phyloP scores from a whole-genome alignment of 2,888 invertebrate species.

The Vanessa cardui region DNA sequence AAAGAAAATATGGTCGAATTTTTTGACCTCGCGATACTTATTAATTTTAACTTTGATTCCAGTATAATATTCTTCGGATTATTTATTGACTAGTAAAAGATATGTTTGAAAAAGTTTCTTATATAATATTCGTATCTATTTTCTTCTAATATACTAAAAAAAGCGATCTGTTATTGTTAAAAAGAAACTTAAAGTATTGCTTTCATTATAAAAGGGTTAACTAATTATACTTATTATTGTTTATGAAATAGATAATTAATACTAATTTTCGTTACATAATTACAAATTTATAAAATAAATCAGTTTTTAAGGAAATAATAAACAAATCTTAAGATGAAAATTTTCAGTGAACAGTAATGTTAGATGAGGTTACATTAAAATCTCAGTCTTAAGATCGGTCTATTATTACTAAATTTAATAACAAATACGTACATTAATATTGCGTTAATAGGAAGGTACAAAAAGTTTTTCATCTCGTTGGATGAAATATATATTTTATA shows the following conservation, averaged over 20 bases:
- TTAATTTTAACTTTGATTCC: background rate
- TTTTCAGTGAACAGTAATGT: slow-evolving; percentile 2
- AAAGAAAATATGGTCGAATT: too few species aligned
- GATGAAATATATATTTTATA: slow-evolving; percentile 11
- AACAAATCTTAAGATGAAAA: slow-evolving; percentile 71
- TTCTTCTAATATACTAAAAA: background rate
- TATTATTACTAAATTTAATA: slow-evolving; percentile 60
- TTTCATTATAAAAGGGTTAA: background rate
- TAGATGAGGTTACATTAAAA: slow-evolving; percentile 19
- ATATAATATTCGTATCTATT: background rate
- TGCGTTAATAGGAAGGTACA: slow-evolving; percentile 43
- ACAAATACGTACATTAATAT: slow-evolving; percentile 45
- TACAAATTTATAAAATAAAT: background rate
- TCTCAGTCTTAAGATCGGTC: slow-evolving; percentile 77
- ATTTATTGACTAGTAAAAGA: slow-evolving; percentile 2
- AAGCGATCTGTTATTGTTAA: background rate
- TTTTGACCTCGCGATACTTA: too few species aligned
- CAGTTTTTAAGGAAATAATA: slow-evolving; percentile 56
- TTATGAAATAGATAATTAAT: background rate
- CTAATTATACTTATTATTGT: background rate
- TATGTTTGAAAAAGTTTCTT: background rate
- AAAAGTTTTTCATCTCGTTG: slow-evolving; percentile 19
- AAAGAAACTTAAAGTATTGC: background rate
- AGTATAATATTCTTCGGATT: background rate
- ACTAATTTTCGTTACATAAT: background rate